A percentile compares a stretch with the other conserved stretches of the same genome.
Evolutionary conservation across 1,140 invertebrate species (phyloP).

Genomic region (Drosophila azteca): DNA sequence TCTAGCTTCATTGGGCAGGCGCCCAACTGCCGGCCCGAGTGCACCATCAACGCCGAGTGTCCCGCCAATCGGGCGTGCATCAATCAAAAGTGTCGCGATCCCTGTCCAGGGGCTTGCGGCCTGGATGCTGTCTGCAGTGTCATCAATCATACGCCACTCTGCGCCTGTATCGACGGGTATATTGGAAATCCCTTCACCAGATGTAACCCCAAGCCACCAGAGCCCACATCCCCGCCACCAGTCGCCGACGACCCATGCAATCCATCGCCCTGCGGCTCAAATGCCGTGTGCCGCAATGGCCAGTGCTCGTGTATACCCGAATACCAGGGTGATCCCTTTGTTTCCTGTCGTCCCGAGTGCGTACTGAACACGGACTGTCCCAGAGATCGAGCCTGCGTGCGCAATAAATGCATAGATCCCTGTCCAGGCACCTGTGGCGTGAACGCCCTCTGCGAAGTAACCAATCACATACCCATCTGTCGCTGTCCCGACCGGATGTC

Average conservation of each 20-base stretch:
- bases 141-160: conserved; percentile 86
- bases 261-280: conserved; percentile 92
- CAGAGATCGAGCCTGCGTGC: conserved; percentile 89
- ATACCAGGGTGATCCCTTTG: conserved; percentile 93
- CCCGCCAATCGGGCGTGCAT: conserved; percentile 91
- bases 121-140: conserved; percentile 90
- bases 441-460: conserved; percentile 90
- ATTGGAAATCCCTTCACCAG: conserved; percentile 90
- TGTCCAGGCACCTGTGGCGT: conserved; percentile 91
- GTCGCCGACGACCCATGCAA: conserved; percentile 85
- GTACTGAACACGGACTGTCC: conserved; percentile 93
- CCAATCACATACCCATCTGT: conserved; percentile 91
- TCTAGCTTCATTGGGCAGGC: conserved; percentile 90
- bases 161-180: conserved; percentile 88
- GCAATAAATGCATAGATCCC: conserved; percentile 92
- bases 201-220: conserved; percentile 85
- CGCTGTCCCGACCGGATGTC: conserved; percentile 89
- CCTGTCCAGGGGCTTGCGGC: conserved; percentile 93
- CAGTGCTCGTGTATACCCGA: conserved; percentile 90
- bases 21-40: conserved; percentile 92
- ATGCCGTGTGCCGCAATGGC: conserved; percentile 91
- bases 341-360: conserved; percentile 92
- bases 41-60: conserved; percentile 92
- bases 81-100: conserved; percentile 91
- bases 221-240: conserved; percentile 58